phyloP scores from a whole-genome alignment of 2,113 vertebrate species.

The Nymphicus hollandicus region DNA sequence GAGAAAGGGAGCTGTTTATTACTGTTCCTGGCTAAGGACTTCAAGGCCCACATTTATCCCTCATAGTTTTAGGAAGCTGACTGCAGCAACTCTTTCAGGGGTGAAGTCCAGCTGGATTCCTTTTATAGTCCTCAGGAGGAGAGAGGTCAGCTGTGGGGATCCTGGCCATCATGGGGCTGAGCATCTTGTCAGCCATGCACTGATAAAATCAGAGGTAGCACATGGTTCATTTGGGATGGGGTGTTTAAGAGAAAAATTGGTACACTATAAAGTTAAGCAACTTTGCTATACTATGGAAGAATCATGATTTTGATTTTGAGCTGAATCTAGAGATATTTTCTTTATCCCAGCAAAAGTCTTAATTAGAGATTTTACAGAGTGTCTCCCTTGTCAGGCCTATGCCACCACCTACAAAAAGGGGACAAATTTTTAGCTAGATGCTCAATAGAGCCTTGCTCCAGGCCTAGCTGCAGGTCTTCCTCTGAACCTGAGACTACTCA shows the following conservation, averaged over 20 bases:
- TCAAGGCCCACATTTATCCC: background rate
- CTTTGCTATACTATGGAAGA: background rate
- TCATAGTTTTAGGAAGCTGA: background rate
- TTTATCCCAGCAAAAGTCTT: background rate
- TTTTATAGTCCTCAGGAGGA: background rate
- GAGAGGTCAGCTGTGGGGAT: rapidly evolving
- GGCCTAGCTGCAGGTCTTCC: background rate
- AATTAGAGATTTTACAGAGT: background rate
- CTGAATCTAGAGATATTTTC: background rate
- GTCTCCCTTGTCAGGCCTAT: background rate
- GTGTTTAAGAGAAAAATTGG: rapidly evolving
- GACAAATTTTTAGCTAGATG: background rate
- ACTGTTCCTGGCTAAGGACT: background rate
- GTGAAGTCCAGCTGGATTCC: background rate
- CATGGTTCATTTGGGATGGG: rapidly evolving
- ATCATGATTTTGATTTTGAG: background rate
- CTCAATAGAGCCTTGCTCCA: background rate
- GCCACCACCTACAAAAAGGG: background rate
- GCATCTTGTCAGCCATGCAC: background rate
- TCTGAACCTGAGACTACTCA: background rate
- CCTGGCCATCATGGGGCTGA: rapidly evolving
- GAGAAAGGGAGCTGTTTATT: background rate
- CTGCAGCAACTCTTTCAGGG: background rate
- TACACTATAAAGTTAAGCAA: background rate
- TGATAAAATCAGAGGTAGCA: rapidly evolving